These are phyloP conservation scores for Drosophila antonietae DNA, from an alignment of 2,888 invertebrate species.

Conservation along the genomic window DNA sequence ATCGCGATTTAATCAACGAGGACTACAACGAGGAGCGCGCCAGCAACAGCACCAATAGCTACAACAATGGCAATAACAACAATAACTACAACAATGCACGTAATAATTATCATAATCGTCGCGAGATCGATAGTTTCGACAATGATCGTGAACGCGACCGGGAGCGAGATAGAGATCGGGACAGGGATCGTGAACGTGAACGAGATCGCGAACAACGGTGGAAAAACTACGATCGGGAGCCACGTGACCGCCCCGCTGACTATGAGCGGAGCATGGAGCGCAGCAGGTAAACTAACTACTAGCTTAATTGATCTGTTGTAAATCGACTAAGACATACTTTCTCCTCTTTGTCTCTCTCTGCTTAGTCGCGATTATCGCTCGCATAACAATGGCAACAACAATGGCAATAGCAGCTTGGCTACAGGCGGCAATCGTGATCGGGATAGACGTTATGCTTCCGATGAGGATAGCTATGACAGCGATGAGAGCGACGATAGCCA, in stretches of 20 bases:
- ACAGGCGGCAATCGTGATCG: slow-evolving; percentile 55
- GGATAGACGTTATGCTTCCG: slow-evolving; percentile 72
- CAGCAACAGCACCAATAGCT: slow-evolving; percentile 32
- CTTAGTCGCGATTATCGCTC: slow-evolving; percentile 61
- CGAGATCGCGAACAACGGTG: slow-evolving; percentile 67
- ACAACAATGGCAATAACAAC: slow-evolving; percentile 53
- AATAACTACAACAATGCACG: slow-evolving; percentile 60
- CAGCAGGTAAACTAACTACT: slow-evolving; percentile 38
- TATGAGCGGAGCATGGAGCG: slow-evolving; percentile 59
- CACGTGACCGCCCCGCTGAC: slow-evolving; percentile 54
- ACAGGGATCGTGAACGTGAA: slow-evolving; percentile 49
- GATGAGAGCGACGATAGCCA: slow-evolving; percentile 85
- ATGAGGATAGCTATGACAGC: slow-evolving; percentile 82
- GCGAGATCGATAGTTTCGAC: slow-evolving; percentile 63
- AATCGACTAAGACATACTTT: background rate
- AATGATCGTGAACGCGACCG: slow-evolving; percentile 59
- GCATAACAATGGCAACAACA: slow-evolving; percentile 36
- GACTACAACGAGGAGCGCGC: slow-evolving; percentile 82
- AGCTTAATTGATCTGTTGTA: too few species aligned
- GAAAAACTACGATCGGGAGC: slow-evolving; percentile 62
- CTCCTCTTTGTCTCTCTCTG: too few species aligned
- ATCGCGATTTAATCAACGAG: slow-evolving; percentile 83
- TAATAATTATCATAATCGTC: slow-evolving; percentile 62
- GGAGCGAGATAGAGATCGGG: slow-evolving; percentile 44
- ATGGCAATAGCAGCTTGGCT: slow-evolving; percentile 37